Evolutionary conservation across 1,140 invertebrate species (phyloP), one percentile per base, ranked within the genome.

Genomic region (Eumeta japonica): DNA sequence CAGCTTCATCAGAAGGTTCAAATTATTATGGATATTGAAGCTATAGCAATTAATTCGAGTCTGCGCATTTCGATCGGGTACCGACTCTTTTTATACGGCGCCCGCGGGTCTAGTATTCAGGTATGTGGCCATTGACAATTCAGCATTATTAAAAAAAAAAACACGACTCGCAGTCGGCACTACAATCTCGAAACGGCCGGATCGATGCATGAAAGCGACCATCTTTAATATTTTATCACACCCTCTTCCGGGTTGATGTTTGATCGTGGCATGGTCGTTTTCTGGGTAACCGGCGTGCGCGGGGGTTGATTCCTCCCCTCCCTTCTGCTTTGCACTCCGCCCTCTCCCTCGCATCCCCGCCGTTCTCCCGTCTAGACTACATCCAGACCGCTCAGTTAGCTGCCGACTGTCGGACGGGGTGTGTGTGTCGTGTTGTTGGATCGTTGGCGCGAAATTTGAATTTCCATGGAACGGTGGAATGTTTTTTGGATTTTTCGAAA

Each of bases 381-480:
- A 38, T 35, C 46, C 51, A 55, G 54, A 24, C 5, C 20, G 52
- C 49, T 32, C 43, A 71, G 66, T 71, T 50, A 43, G 27, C 41
- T 44, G 42, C 45, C 38, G 37, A 35, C 44, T 39, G 38, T 43
- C 46, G 46, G 4, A 27, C 37, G 50, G 48, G 40, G 31, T 49
- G 54, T 53, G 43, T 51, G 58, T 62, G 11, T 37, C 19, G 36
- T 20, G 37, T 12, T 20, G 7, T 27, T 13, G 15, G 20, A 28
- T 5, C 20, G n/a, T 53, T 57, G 52, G 54, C 63, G 65, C 58
- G 54, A 65, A 64, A 53, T 65, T 64, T 50, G 41, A 62, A 62
- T 37, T 35, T 13, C 37, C 20, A 15, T 28, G 30, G 14, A 14
- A n/a, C 34, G 39, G 35, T 32, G 45, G 17, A 36, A 38, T 34